Percentiles rank a stretch among this genome's conserved stretches.
Evolutionary conservation across 2,888 invertebrate genomes (phyloP).

Genomic region (Cryptophagus acutangulus): DNA sequence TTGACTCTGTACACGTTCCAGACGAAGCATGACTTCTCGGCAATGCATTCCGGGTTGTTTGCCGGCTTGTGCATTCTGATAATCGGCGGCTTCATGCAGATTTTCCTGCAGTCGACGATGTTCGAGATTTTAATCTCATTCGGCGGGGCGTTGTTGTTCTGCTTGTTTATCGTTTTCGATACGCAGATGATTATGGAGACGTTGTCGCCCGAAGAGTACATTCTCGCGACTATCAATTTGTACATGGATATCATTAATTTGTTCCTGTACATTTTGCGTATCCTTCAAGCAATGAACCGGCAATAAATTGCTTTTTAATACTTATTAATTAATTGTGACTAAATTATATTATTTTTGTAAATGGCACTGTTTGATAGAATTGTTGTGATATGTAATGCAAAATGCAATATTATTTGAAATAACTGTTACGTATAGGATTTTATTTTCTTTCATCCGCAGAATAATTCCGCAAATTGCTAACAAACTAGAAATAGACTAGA

Average conservation of each 20-base stretch:
- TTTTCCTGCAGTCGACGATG: conserved; percentile 67
- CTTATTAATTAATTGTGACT: too few relatives aligned
- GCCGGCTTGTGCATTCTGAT: conserved; percentile 64
- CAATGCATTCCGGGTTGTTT: conserved; percentile 62
- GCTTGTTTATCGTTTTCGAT: conserved; percentile 78
- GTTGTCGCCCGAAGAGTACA: conserved; percentile 82
- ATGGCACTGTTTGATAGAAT: too few relatives aligned
- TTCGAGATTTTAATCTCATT: conserved; percentile 68
- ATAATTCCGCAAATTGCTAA: too few relatives aligned
- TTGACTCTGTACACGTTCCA: conserved; percentile 82
- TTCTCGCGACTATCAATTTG: conserved; percentile 66
- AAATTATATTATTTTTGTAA: too few relatives aligned
- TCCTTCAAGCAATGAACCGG: conserved; percentile 59
- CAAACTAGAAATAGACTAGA: too few relatives aligned
- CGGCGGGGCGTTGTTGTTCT: conserved; percentile 71
- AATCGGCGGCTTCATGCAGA: conserved; percentile 66
- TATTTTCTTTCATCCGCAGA: too few relatives aligned
- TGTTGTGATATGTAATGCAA: too few relatives aligned
- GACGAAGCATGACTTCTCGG: conserved; percentile 78
- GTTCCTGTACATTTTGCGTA: conserved; percentile 73
- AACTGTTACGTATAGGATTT: too few relatives aligned
- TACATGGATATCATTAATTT: conserved; percentile 85
- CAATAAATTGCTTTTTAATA: too few relatives aligned
- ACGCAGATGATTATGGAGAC: conserved; percentile 78
- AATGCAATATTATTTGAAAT: too few relatives aligned